Evolutionary conservation across 2,113 vertebrate species (phyloP).

Genomic region (Hystrix brachyura): DNA sequence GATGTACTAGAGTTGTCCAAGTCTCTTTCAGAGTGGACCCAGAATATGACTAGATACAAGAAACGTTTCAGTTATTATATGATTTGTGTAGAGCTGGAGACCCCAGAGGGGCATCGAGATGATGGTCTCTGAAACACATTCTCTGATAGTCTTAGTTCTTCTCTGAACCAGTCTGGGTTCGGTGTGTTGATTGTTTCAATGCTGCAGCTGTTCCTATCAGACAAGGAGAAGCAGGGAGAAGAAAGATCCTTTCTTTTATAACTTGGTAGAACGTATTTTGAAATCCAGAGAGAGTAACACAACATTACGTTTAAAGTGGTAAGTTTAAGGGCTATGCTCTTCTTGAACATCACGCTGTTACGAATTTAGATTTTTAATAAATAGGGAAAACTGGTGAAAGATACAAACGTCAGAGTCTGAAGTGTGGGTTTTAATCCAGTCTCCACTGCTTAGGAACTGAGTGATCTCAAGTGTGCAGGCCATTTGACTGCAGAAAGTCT

Average conservation of each 20-base stretch:
- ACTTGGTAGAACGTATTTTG: background rate
- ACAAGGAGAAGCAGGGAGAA: background rate
- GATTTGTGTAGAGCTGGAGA: background rate
- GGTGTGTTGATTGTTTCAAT: background rate
- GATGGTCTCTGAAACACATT: background rate
- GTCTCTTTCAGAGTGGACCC: background rate
- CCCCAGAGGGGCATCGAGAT: background rate
- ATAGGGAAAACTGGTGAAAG: background rate
- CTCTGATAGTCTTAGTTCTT: background rate
- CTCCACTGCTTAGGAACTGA: background rate
- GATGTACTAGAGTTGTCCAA: background rate
- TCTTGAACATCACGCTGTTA: background rate
- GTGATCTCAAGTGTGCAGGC: background rate
- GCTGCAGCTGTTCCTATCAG: background rate
- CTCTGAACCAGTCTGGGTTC: background rate
- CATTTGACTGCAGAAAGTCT: background rate
- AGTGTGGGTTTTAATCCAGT: background rate
- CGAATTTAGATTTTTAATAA: slow-evolving; percentile 16
- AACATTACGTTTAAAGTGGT: background rate
- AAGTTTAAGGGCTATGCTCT: background rate
- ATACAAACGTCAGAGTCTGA: background rate
- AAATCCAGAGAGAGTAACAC: background rate
- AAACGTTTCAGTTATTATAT: background rate
- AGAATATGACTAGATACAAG: background rate
- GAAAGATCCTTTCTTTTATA: background rate